Percentiles rank a stretch among this genome's conserved stretches.
These are phyloP conservation scores for Diplolepis rosae DNA, from an alignment of 2,888 invertebrate species.

Conservation along the genomic window DNA sequence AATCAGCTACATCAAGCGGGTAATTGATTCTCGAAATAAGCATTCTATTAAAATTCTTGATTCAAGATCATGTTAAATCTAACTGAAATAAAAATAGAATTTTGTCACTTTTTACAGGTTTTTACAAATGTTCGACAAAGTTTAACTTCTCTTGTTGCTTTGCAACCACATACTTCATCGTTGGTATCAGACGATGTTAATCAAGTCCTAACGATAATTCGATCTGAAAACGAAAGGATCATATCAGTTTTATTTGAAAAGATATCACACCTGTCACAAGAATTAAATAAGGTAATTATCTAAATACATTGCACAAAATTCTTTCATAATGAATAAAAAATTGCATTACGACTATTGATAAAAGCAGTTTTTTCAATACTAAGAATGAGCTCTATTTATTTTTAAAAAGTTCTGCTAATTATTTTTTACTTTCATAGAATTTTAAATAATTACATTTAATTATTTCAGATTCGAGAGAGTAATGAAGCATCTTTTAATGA, in stretches of 20 bases:
- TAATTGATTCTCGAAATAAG: conserved; percentile 35
- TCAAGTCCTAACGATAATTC: conserved; percentile 37
- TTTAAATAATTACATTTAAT: background rate
- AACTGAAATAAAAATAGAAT: background rate
- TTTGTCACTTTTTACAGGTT: conserved; percentile 46
- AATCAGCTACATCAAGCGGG: conserved; percentile 49
- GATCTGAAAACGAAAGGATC: conserved; percentile 53
- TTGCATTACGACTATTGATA: too few species aligned
- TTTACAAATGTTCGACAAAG: conserved; percentile 38
- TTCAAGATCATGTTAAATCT: background rate
- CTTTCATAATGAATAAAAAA: background rate
- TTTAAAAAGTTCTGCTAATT: too few species aligned
- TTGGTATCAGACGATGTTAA: background rate
- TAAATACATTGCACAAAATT: too few species aligned
- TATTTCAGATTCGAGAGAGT: conserved; percentile 50
- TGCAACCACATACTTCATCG: conserved; percentile 6
- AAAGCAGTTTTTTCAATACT: too few species aligned
- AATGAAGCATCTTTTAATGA: conserved; percentile 50
- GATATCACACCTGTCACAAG: conserved; percentile 50
- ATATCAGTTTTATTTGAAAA: conserved; percentile 50
- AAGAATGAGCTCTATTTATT: too few species aligned
- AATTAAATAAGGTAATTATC: conserved; percentile 54
- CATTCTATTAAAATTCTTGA: background rate
- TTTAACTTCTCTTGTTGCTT: conserved; percentile 31
- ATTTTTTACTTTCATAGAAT: too few species aligned